Base-by-base conservation (phyloP, 2,888 invertebrate genomes). In the Blastobasis lacticolella region DNA sequence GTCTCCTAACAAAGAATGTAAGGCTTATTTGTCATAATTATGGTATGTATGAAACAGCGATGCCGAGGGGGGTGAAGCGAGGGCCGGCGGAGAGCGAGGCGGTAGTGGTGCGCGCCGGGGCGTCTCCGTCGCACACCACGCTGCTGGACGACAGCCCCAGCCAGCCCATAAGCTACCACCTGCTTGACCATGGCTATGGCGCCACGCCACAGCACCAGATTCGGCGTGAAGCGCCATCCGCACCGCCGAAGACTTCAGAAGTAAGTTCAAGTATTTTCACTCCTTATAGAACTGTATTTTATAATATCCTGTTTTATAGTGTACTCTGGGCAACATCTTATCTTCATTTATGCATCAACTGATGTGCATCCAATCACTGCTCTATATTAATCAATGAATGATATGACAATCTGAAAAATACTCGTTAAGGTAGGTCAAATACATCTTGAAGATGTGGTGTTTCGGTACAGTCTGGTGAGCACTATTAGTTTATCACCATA, bases 171-270 rank as follows among this genome's bases (percentile, higher is more conserved):
- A 93, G 92, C 82, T 93, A 93, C 62, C 95, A 95, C 82, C 90
- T 95, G 67, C 90, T 94, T 66, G 95, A 96, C 81, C 95, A 96
- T 75, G 95, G 94, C 64, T 96, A 96, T 86, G 95, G 95, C 62
- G 94, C 94, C 68, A 94, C 94, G 60, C 94, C 94, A 57, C 91
- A 92, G 73, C 91, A 91, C 67, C 92, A 91, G 78, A 90, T 91
- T 62, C 88, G 91, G 69, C 88, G 89, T 58, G 89, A 89, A 80
- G 89, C 83, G 72, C 89, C 80, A 64, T 73, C 86, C 60, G 85
- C 80, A 72, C 89, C 89, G 73, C 88, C 90, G 73, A 89, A 88
- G 78, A 88, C 88, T 65, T 90, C 91, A 59, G 89, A 89, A 79
- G 89, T 89, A 76, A 84, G 86, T 78, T 51, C 10, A 1, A 37